Base-by-base conservation (phyloP, 2,888 invertebrate species). In the Drosophila macrothrix region DNA sequence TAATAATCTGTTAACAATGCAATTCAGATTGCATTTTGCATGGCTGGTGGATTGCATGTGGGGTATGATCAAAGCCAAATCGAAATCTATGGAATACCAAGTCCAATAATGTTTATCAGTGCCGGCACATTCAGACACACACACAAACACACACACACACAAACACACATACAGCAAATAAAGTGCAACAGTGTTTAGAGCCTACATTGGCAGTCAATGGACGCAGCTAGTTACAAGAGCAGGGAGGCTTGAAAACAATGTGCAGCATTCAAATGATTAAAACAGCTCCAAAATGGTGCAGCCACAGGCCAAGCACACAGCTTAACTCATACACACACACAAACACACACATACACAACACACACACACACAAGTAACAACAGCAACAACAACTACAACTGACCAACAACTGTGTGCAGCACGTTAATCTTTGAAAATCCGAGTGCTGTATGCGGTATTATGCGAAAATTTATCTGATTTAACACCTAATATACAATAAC, bases 401-500 rank as follows among this genome's bases (percentile, higher is more conserved):
- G 76, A 72, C 80, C 85, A 82, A 74, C 73, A 72, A 83, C 77
- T 84, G 82, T 82, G 84, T 80, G 82, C 80, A 78, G 78, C 83
- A 88, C 93, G 93, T 93, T 93, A 93, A 93, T 93, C 93, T 93
- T 91, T 90, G 91, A 92, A 93, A 93, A 93, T 93, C 93, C 93
- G 92, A 93, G 93, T 92, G 93, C 92, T 93, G 93, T 92, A 93
- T 93, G 93, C 93, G 93, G 93, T 93, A 93, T 93, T 93, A 93
- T 93, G 93, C 93, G 93, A 93, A 93, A 93, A 93, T 93, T 93
- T 93, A 93, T 93, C 93, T 93, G 93, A 93, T 93, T 93, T 93
- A 93, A 93, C 93, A 93, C 93, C 93, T 93, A 93, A 93, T 93
- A 93, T 93, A 93, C 93, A 93, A 93, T 93, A 93, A 93, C 93